These are phyloP conservation scores for Pocillopora meandrina DNA, from an alignment of 92 coral and sea anemone species.

Conservation along the genomic window DNA sequence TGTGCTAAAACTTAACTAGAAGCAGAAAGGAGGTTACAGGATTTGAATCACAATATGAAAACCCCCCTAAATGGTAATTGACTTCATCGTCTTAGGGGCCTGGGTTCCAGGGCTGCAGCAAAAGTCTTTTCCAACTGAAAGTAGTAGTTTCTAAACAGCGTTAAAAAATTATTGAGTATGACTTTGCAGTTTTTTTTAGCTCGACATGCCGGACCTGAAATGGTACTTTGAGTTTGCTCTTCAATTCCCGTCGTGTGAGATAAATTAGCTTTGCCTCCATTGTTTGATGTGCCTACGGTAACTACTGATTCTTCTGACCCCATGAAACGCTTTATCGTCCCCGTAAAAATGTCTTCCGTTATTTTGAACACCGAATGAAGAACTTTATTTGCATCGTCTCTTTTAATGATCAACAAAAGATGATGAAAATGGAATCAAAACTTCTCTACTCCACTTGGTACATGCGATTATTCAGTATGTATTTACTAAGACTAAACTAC, in stretches of 20 bases:
- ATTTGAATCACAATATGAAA: too few relatives aligned
- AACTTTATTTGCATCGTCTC: slow-evolving; percentile 29
- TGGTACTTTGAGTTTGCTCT: neutral
- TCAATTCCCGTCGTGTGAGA: neutral
- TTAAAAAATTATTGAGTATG: neutral
- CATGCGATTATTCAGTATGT: too few relatives aligned
- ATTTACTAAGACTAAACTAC: too few relatives aligned
- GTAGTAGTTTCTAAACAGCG: too few relatives aligned
- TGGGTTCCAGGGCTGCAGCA: too few relatives aligned
- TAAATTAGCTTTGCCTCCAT: neutral
- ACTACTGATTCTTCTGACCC: neutral
- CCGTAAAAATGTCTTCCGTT: slow-evolving; percentile 32
- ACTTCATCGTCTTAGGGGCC: too few relatives aligned
- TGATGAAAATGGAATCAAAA: neutral
- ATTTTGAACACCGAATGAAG: slow-evolving; percentile 32
- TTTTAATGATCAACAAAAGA: slow-evolving; percentile 27
- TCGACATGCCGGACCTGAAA: neutral
- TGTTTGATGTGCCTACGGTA: too few relatives aligned
- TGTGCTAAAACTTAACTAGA: too few relatives aligned
- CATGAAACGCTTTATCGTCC: slow-evolving; percentile 33
- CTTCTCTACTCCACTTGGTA: too few relatives aligned
- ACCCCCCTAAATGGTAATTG: too few relatives aligned
- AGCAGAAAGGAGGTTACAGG: too few relatives aligned
- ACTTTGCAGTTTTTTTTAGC: neutral
- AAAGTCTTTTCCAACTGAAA: too few relatives aligned